Evolutionary conservation across 2,797 vertebrate genomes (phyloP).

Genomic region (Thamnophis elegans): DNA sequence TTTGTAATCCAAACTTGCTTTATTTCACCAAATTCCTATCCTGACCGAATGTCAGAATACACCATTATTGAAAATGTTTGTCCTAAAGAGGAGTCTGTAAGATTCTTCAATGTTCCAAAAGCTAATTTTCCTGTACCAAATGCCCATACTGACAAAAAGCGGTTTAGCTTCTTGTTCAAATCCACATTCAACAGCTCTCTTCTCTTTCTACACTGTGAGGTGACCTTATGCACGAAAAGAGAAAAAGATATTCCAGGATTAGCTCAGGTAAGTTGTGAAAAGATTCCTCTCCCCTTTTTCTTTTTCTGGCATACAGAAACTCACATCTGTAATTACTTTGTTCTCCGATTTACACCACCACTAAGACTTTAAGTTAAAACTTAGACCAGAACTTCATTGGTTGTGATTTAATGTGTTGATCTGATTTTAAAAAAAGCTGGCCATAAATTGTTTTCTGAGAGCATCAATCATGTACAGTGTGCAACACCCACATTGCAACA

Average conservation of each 20-base stretch:
- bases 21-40: conserved; percentile 83
- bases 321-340: background rate
- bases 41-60: conserved; percentile 77
- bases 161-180: conserved; percentile 90
- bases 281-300: background rate
- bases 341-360: background rate
- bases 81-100: conserved; percentile 86
- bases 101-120: conserved; percentile 73
- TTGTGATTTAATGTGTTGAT: background rate
- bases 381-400: no score
- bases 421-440: background rate
- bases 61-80: conserved; percentile 93
- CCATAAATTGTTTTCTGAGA: background rate
- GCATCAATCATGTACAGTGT: background rate
- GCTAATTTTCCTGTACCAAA: conserved; percentile 67
- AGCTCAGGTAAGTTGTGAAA: conserved; percentile 76
- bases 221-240: conserved; percentile 83
- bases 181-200: conserved; percentile 79
- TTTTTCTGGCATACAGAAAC: background rate
- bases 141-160: conserved; percentile 77
- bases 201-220: conserved; percentile 91
- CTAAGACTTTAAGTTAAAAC: background rate
- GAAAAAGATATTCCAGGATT: conserved; percentile 66
- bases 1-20: conserved; percentile 90
- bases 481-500: background rate